Percentiles rank a stretch among this genome's conserved stretches.
Evolutionary conservation across 1,140 invertebrate genomes (phyloP).

Genomic region (Brachionus angularis): DNA sequence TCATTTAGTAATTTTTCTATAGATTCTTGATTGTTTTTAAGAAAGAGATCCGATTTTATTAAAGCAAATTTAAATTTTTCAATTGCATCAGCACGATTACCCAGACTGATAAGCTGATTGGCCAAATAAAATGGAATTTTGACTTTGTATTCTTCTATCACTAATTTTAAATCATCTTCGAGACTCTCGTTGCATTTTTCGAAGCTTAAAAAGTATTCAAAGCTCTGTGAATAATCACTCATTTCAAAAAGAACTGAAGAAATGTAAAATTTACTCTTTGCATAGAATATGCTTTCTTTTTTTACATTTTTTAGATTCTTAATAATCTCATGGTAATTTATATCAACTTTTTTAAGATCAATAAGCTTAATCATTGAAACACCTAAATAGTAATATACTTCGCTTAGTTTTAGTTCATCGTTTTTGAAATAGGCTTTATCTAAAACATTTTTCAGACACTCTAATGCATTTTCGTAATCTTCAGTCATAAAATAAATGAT

Average conservation of each 20-base stretch:
- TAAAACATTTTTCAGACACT: background rate
- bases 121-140: conserved; percentile 23
- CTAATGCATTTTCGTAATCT: background rate
- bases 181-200: background rate
- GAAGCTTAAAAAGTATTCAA: conserved; percentile 18
- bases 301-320: conserved; percentile 16
- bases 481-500: background rate
- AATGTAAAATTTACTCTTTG: conserved; percentile 1
- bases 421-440: conserved; percentile 13
- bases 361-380: conserved; percentile 11
- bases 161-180: conserved; percentile 2
- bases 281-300: conserved; percentile 28
- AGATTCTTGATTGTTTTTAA: background rate
- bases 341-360: background rate
- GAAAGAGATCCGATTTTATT: background rate
- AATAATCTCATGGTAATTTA: background rate
- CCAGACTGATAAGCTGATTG: conserved; percentile 5
- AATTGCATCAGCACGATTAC: background rate
- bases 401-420: conserved; percentile 6
- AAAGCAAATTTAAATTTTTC: background rate
- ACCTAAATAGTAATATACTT: conserved; percentile 24
- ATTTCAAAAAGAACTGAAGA: background rate
- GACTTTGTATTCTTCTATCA: background rate
- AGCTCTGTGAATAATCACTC: background rate
- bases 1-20: background rate